Evolutionary conservation across 2,888 invertebrate genomes (phyloP), one percentile per base, ranked within the genome.

Genomic region (Eremobia ochroleuca): DNA sequence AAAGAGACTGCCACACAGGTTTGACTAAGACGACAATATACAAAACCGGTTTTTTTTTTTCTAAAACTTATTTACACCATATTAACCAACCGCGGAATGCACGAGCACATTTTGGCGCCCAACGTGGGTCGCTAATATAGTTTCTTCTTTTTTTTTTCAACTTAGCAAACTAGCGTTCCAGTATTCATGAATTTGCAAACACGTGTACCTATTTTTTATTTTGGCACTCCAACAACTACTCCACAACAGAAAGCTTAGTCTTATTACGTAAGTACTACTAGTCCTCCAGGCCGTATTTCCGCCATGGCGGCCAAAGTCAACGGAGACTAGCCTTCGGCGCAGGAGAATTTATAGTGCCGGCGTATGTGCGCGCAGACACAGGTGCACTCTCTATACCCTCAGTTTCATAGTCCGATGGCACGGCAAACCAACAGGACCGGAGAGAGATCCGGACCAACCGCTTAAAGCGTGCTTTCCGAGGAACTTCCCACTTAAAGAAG

Each of bases 81-180:
- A 43, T 28, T 65, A 28, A 3, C 5, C 5, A 11, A 40, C n/a
- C 25, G 0, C 28, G 13, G 2, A 66, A 1, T 46, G 43, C 21
- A 34, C 31, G 15, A 43, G 21, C 8, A n/a, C 13, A 25, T 74
- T 46, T 72, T 77, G 84, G 71, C 76, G 80, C 76, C 76, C 76
- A 83, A 40, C 76, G 28, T 65, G 80, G 65, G 76, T 43, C 15
- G 1, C 43, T n/a, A 34, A 37, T 15, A 34, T 58, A n/a, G 4
- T 43, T 46, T n/a, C n/a, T n/a, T n/a, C n/a, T 43, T 43, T 21
- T 52, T 25, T 31, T 46, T 31, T 34, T 3, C 25, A 34, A n/a
- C 18, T 34, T n/a, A 49, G 0, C 15, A n/a, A 37, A 37, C 4
- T n/a, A 11, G 9, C n/a, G 15, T 31, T 31, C 31, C 25, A 49